These are phyloP conservation scores for Carpatolechia fugitivella DNA, from an alignment of 2,888 invertebrate species.

Conservation along the genomic window DNA sequence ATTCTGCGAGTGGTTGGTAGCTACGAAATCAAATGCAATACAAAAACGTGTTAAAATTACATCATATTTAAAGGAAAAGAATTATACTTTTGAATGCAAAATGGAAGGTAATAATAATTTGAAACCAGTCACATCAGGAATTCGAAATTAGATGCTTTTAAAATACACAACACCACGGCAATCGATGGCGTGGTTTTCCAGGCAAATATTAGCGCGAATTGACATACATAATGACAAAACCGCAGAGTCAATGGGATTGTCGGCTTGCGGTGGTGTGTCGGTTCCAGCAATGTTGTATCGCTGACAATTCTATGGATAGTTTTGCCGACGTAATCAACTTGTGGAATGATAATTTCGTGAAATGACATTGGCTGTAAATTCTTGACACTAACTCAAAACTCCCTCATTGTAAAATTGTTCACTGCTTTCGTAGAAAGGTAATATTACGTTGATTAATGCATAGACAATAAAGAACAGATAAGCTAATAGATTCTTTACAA, in stretches of 20 bases:
- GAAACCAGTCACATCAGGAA: background rate
- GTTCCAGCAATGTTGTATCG: slow-evolving; percentile 36
- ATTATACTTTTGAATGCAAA: no score
- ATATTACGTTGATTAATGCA: no score
- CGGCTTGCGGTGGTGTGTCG: slow-evolving; percentile 45
- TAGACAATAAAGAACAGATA: no score
- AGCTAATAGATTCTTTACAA: no score
- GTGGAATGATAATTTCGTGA: background rate
- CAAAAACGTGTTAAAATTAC: no score
- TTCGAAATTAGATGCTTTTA: background rate
- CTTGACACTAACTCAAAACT: background rate
- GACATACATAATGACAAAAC: slow-evolving; percentile 69
- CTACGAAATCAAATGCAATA: no score
- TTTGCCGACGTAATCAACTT: background rate
- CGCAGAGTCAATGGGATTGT: slow-evolving; percentile 63
- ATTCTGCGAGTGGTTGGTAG: no score
- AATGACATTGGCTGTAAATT: background rate
- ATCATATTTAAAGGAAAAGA: no score
- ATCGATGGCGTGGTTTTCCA: slow-evolving; percentile 46
- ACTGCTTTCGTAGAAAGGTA: no score
- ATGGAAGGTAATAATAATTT: no score
- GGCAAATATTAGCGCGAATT: slow-evolving; percentile 57
- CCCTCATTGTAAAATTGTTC: background rate
- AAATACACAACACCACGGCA: slow-evolving; percentile 6
- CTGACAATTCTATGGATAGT: slow-evolving; percentile 1